These are phyloP conservation scores for Nesoenas mayeri DNA, from an alignment of 2,113 vertebrate genomes.

Conservation along the genomic window DNA sequence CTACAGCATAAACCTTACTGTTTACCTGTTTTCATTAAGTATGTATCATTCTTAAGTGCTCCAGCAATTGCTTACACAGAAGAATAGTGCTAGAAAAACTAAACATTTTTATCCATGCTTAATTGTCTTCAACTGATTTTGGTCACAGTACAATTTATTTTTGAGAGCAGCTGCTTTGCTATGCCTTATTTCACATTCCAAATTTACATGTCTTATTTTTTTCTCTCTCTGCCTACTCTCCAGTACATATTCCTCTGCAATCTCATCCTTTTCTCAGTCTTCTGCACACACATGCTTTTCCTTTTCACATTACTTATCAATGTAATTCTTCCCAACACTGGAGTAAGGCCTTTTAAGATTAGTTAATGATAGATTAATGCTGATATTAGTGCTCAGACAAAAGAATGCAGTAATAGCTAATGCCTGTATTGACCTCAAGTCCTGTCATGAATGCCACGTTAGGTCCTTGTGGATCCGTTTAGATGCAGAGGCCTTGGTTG, in stretches of 20 bases:
- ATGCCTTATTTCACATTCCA: conserved; percentile 5
- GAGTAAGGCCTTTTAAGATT: background rate
- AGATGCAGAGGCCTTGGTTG: background rate
- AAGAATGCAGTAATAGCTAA: background rate
- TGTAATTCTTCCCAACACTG: background rate
- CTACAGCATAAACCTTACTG: background rate
- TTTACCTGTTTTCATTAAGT: background rate
- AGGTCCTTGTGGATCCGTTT: background rate
- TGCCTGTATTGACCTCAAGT: background rate
- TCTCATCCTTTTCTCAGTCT: conserved; percentile 15
- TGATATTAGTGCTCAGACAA: background rate
- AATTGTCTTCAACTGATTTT: background rate
- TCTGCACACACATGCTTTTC: background rate
- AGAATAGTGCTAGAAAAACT: background rate
- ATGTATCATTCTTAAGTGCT: background rate
- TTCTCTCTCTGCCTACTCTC: conserved; percentile 39
- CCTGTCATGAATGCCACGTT: background rate
- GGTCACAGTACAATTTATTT: conserved; percentile 5
- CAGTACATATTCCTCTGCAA: conserved; percentile 19
- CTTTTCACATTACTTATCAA: background rate
- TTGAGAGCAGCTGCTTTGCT: conserved; percentile 10
- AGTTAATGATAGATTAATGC: background rate
- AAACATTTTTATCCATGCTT: background rate
- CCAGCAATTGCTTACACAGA: background rate
- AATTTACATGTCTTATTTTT: conserved; percentile 27